These are phyloP conservation scores for Indri indri DNA, from an alignment of 2,113 vertebrate genomes.

Conservation along the genomic window DNA sequence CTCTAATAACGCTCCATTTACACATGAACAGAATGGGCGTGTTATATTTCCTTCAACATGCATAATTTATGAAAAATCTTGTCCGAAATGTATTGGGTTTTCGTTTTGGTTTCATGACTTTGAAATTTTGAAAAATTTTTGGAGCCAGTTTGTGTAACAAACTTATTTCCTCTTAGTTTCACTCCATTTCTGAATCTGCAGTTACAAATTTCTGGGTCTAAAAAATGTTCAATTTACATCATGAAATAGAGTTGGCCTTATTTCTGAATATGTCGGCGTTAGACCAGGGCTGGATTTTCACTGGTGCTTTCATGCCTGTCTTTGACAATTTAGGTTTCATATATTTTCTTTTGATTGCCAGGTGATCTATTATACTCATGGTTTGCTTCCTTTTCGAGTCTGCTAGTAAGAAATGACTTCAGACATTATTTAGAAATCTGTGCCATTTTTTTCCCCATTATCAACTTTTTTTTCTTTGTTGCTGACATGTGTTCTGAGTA, in stretches of 20 bases:
- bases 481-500: constrained; percentile 51
- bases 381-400: constrained; percentile 62
- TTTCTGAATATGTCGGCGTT: constrained; percentile 44
- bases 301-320: not conserved
- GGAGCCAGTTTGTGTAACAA: not conserved
- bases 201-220: constrained; percentile 59
- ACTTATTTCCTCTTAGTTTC: not conserved
- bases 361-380: not conserved
- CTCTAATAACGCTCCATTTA: no score
- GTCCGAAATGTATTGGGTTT: no score
- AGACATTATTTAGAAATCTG: constrained; percentile 50
- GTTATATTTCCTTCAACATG: no score
- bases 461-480: not conserved
- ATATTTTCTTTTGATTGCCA: constrained; percentile 29
- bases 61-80: no score
- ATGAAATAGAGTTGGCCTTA: constrained; percentile 28
- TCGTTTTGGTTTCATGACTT: no score
- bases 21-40: no score
- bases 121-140: no score
- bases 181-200: constrained; percentile 43
- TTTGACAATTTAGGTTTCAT: constrained; percentile 40
- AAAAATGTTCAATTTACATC: constrained; percentile 51
- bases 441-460: constrained; percentile 39
- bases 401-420: constrained; percentile 38
- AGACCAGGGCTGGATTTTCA: constrained; percentile 12